Conservation (phyloP, 2,797 vertebrate species). For the Sebastes itinus region DNA sequence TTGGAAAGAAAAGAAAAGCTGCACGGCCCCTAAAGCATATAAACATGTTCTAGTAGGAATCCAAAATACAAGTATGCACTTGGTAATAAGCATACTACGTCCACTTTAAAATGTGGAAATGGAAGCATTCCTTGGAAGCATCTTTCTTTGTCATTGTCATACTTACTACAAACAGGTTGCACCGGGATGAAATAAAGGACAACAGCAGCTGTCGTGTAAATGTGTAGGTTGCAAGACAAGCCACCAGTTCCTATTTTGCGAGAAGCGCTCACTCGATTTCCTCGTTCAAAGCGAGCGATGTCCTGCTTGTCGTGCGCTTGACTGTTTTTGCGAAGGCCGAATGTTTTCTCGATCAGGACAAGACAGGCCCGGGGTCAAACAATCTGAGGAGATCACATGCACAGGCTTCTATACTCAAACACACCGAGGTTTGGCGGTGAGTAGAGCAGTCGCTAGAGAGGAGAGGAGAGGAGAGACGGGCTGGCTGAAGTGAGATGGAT, state of each 20-base stretch:
- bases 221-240: background rate
- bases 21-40: too few relatives aligned
- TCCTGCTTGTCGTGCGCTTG: background rate
- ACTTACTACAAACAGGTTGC: background rate
- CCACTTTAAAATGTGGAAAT: background rate
- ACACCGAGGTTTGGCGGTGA: background rate
- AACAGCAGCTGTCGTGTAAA: slow-evolving; percentile 12
- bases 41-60: too few relatives aligned
- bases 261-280: background rate
- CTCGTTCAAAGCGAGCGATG: background rate
- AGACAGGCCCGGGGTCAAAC: slow-evolving; percentile 24
- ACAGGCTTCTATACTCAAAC: slow-evolving; percentile 12
- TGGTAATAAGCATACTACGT: too few relatives aligned
- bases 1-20: too few relatives aligned
- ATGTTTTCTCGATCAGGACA: slow-evolving; percentile 24
- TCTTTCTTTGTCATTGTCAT: background rate
- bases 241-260: background rate
- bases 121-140: background rate
- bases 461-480: slow-evolving; percentile 1
- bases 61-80: too few relatives aligned
- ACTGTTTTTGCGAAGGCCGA: background rate
- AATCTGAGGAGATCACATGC: slow-evolving; percentile 45
- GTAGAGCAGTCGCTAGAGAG: slow-evolving; percentile 6
- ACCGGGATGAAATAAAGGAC: background rate
- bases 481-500: slow-evolving; percentile 70